phyloP scores from a whole-genome alignment of 1,140 invertebrate species.

The Eueides isabella region DNA sequence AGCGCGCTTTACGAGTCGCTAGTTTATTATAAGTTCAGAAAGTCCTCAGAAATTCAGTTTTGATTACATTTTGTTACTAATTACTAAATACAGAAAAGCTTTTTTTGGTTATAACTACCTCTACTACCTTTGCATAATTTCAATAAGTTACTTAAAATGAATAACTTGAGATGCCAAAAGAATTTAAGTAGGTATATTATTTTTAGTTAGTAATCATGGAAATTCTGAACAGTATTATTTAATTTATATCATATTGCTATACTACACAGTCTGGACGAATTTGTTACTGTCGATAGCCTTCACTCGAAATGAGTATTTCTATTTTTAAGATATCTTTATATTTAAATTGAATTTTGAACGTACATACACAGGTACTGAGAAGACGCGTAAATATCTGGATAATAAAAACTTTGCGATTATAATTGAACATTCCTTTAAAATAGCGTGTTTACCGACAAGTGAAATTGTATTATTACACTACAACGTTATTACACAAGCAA shows the following conservation, averaged over 20 bases:
- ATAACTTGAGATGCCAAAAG: not conserved
- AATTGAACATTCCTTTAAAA: not conserved
- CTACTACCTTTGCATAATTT: too few relatives aligned
- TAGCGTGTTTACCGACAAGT: not conserved
- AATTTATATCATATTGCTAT: not conserved
- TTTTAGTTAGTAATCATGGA: not conserved
- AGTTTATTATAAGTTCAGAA: too few relatives aligned
- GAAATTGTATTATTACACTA: not conserved
- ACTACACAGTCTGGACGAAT: constrained; percentile 28
- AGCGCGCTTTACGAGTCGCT: too few relatives aligned
- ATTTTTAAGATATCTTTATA: constrained; percentile 30
- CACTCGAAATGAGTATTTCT: constrained; percentile 25
- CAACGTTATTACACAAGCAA: too few relatives aligned
- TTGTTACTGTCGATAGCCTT: constrained; percentile 30
- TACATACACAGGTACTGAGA: constrained; percentile 1
- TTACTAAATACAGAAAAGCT: too few relatives aligned
- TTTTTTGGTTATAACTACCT: too few relatives aligned
- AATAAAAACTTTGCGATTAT: not conserved
- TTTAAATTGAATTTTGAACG: constrained; percentile 10
- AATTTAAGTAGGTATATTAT: not conserved
- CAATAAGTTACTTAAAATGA: too few relatives aligned
- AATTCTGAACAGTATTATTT: not conserved
- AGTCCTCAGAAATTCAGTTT: too few relatives aligned
- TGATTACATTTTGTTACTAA: too few relatives aligned
- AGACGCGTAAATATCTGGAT: not conserved